phyloP scores from a whole-genome alignment of 2,797 vertebrate genomes.

The Coreius guichenoti region DNA sequence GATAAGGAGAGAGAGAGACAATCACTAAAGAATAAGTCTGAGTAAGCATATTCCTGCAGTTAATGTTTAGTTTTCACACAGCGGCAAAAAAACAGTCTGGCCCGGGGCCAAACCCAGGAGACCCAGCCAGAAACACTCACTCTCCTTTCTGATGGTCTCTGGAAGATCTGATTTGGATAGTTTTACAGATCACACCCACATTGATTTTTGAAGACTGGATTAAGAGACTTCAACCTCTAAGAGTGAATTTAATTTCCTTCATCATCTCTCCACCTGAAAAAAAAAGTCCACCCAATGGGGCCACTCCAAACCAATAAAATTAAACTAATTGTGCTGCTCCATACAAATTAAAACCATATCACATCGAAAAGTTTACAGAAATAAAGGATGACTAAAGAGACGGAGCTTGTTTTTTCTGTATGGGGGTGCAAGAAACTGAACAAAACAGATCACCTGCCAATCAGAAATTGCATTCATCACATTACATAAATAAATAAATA shows the following conservation, averaged over 20 bases:
- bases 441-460: background rate
- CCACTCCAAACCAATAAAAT: background rate
- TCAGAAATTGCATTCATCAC: background rate
- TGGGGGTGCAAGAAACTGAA: background rate
- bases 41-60: slow-evolving; percentile 40
- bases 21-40: slow-evolving; percentile 3
- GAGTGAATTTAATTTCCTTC: slow-evolving; percentile 31
- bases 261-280: background rate
- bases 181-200: slow-evolving; percentile 33
- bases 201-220: slow-evolving; percentile 27
- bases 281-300: slow-evolving; percentile 4
- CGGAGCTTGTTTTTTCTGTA: background rate
- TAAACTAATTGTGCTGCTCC: background rate
- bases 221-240: slow-evolving; percentile 28
- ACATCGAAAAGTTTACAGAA: background rate
- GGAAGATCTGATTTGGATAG: slow-evolving; percentile 19
- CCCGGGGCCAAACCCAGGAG: slow-evolving; percentile 63
- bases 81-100: slow-evolving; percentile 59
- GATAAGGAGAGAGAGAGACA: slow-evolving; percentile 36
- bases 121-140: slow-evolving; percentile 26
- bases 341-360: background rate
- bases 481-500: background rate
- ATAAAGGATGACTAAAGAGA: background rate
- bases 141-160: slow-evolving; percentile 13
- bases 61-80: slow-evolving; percentile 47